Evolutionary conservation across 2,113 vertebrate genomes (phyloP).

Genomic region (Budorcas taxicolor): DNA sequence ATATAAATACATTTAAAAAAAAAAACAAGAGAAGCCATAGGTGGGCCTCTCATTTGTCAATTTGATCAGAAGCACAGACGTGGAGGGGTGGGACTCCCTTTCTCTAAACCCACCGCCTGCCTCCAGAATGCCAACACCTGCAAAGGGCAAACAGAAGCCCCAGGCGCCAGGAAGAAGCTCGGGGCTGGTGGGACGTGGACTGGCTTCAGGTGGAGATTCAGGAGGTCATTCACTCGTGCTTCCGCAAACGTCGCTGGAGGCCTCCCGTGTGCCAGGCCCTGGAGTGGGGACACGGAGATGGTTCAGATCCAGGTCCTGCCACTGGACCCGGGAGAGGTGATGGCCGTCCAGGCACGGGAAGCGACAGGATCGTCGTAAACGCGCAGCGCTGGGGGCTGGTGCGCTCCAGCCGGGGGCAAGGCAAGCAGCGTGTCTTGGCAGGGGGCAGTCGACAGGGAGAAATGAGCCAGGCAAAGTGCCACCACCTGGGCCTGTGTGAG

Average conservation of each 20-base stretch:
- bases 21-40: not conserved
- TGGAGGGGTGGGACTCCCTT: not conserved
- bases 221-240: not conserved
- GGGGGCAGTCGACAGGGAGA: not conserved
- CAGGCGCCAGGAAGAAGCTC: not conserved
- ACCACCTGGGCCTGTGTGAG: not conserved
- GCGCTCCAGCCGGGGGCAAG: not conserved
- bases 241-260: not conserved
- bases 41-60: not conserved
- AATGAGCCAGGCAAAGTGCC: not conserved
- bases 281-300: too few relatives aligned
- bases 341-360: not conserved
- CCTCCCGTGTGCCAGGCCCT: too few relatives aligned
- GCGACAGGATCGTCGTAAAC: fast-evolving
- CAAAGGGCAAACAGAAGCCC: not conserved
- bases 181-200: not conserved
- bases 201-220: not conserved
- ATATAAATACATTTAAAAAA: not conserved
- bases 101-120: not conserved
- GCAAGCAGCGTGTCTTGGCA: not conserved
- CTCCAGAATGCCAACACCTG: not conserved
- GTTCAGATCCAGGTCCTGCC: too few relatives aligned
- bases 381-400: too few relatives aligned
- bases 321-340: not conserved
- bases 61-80: not conserved